Evolutionary conservation across 2,888 invertebrate species (phyloP).

Genomic region (Drosophila robusta): DNA sequence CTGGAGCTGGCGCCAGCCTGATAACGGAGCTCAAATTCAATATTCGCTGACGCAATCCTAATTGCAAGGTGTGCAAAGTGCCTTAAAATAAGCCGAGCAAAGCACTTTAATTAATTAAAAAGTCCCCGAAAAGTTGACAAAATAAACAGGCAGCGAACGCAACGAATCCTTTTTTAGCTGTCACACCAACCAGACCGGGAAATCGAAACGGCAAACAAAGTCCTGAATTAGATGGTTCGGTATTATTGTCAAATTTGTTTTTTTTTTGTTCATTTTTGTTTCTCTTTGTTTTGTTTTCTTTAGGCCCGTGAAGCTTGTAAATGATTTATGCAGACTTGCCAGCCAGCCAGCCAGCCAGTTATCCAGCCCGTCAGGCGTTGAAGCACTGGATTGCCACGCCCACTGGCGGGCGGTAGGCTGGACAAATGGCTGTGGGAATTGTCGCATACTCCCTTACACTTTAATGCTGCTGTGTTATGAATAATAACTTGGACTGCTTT

Average conservation of each 20-base stretch:
- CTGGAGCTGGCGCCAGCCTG: constrained; percentile 31
- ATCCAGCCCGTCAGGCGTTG: constrained; percentile 1
- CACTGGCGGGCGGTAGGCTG: constrained; percentile 28
- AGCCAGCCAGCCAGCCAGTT: constrained; percentile 26
- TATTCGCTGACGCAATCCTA: constrained; percentile 67
- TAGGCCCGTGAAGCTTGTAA: constrained; percentile 57
- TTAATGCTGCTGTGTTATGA: constrained; percentile 83
- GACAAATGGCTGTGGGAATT: constrained; percentile 79
- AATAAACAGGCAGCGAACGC: constrained; percentile 50
- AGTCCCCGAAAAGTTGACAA: constrained; percentile 51
- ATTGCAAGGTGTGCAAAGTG: constrained; percentile 65
- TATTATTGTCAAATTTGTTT: constrained; percentile 68
- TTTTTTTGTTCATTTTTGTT: constrained; percentile 23
- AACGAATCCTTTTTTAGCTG: constrained; percentile 57
- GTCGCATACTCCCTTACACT: constrained; percentile 78
- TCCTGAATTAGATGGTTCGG: constrained; percentile 64
- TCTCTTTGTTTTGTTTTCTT: constrained; percentile 14
- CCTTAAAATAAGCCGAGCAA: constrained; percentile 65
- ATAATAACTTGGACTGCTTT: constrained; percentile 82
- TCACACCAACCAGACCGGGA: constrained; percentile 12
- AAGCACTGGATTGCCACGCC: constrained; percentile 14
- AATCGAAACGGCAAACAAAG: constrained; percentile 75
- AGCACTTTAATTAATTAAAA: constrained; percentile 78
- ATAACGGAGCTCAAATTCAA: constrained; percentile 60
- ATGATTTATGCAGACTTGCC: constrained; percentile 76